Evolutionary conservation across 2,113 vertebrate genomes (phyloP), one percentile per base, ranked within the genome.

Genomic region (Eublepharis macularius): DNA sequence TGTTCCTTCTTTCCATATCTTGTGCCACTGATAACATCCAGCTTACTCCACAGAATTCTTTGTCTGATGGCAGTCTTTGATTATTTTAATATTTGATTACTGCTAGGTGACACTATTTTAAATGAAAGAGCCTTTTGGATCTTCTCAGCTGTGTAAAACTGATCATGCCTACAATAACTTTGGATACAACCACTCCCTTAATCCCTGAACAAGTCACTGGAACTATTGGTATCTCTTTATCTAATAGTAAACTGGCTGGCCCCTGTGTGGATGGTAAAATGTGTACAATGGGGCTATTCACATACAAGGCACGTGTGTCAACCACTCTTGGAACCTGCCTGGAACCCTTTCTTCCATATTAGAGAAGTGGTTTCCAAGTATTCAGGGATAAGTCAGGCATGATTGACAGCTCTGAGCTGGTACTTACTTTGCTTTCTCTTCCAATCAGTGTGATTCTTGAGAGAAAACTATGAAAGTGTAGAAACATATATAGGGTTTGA

Each of bases 21-120:
- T 0, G 66, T 19, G 81, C 43, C 17, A 86, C 72, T 89, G 36
- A 19, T 75, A 47, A 87, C 2, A 6, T 0, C 24, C 82, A 79
- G 69, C 2, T 60, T 60, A 26, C 32, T 80, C 81, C 7, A 1
- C 43, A 81, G n/a, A n/a, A n/a, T n/a, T n/a, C n/a, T n/a, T n/a
- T n/a, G n/a, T n/a, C n/a, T n/a, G n/a, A n/a, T n/a, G n/a, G n/a
- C 39, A 11, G 1, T 81, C 21, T 87, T 68, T 80, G 54, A 73
- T 43, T 32, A 11, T 39, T 76, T 13, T 65, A 76, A 79, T 1
- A 6, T 85, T 88, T 47, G 16, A 24, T 39, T 24, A 43, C 43
- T 82, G 1, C 83, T 88, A 74, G 6, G 68, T 6, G 26, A 68
- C 10, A 84, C 65, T 88, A 70, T 32, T 60, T 84, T n/a, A 76